A percentile compares a stretch with the other conserved stretches of the same genome.
Conservation (phyloP, 2,113 vertebrate genomes). For the Fukomys damarensis region DNA sequence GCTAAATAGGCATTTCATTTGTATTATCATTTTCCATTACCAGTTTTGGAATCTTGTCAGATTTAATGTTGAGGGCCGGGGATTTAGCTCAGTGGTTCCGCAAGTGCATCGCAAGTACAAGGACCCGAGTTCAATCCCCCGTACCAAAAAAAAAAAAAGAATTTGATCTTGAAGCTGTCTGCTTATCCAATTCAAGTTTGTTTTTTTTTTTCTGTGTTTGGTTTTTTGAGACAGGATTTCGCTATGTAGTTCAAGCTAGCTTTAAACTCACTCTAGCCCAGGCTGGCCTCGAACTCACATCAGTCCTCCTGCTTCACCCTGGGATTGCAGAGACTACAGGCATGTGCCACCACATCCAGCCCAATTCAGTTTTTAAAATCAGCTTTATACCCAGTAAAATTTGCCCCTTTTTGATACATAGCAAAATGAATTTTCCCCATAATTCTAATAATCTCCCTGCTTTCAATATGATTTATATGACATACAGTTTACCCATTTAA, state of each 20-base stretch:
- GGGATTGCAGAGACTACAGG: background rate
- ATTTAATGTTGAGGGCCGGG: no score
- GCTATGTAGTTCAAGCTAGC: background rate
- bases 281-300: background rate
- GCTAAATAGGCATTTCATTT: background rate
- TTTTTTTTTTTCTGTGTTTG: background rate
- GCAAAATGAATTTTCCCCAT: background rate
- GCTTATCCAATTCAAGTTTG: background rate
- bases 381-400: background rate
- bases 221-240: background rate
- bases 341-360: background rate
- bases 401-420: background rate
- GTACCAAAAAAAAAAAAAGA: no score
- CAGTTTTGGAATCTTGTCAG: slow-evolving; percentile 52
- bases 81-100: no score
- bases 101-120: no score
- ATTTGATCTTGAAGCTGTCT: slow-evolving; percentile 22
- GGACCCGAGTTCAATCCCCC: no score
- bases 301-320: background rate
- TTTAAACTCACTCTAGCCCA: background rate
- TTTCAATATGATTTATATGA: slow-evolving; percentile 1
- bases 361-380: background rate
- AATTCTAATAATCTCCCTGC: background rate
- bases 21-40: slow-evolving; percentile 15
- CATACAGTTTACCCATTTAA: background rate